A percentile compares a stretch with the other conserved stretches of the same genome.
Conservation (phyloP, 2,888 invertebrate genomes). For the Diplolepis rosae region DNA sequence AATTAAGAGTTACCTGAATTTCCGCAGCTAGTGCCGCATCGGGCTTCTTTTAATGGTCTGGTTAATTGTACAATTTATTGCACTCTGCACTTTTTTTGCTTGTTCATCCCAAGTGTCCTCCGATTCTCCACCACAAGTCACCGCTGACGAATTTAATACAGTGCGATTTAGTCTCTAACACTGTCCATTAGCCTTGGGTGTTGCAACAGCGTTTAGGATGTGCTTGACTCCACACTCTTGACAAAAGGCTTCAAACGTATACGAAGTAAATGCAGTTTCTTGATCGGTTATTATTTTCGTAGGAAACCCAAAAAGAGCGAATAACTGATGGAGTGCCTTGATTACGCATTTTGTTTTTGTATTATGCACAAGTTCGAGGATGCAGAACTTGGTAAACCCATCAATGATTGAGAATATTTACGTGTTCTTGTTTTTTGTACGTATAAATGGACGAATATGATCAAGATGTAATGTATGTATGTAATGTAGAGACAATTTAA, state of each 20-base stretch:
- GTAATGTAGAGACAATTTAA: too few relatives aligned
- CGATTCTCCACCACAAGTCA: constrained; percentile 47
- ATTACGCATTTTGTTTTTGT: constrained; percentile 58
- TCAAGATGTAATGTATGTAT: too few relatives aligned
- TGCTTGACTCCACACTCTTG: constrained; percentile 57
- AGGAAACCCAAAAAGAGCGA: constrained; percentile 56
- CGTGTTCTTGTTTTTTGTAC: too few relatives aligned
- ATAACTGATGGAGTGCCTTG: constrained; percentile 54
- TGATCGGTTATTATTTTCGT: constrained; percentile 63
- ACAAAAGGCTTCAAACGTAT: constrained; percentile 66
- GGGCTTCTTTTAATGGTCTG: too few relatives aligned
- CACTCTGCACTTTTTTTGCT: constrained; percentile 49
- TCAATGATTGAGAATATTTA: too few relatives aligned
- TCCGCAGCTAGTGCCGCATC: too few relatives aligned
- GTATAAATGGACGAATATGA: too few relatives aligned
- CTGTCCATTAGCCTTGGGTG: constrained; percentile 64
- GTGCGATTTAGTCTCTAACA: constrained; percentile 61
- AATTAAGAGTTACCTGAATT: too few relatives aligned
- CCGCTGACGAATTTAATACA: constrained; percentile 53
- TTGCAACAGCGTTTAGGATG: constrained; percentile 57
- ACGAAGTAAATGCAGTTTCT: constrained; percentile 65
- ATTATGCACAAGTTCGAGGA: constrained; percentile 54
- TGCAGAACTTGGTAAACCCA: too few relatives aligned
- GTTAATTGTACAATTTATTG: too few relatives aligned
- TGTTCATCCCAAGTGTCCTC: constrained; percentile 53